Evolutionary conservation across 2,797 vertebrate species (phyloP).

Genomic region (Xerus rutilus): DNA sequence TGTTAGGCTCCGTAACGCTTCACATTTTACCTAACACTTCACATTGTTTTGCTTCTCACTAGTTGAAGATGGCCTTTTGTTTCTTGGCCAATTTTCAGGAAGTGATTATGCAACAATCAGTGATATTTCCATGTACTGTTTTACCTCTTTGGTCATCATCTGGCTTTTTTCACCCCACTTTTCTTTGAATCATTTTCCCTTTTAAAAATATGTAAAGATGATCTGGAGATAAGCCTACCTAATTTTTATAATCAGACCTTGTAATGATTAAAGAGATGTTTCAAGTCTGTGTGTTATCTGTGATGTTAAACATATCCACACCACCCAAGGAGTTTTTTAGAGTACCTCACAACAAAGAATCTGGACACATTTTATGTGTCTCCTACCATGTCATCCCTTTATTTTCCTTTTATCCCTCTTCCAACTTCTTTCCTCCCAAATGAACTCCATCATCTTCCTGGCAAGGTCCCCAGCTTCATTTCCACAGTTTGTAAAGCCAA

Average conservation of each 20-base stretch:
- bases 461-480: not conserved
- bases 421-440: not conserved
- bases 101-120: constrained; percentile 44
- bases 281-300: not conserved
- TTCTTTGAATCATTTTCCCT: constrained; percentile 41
- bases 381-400: not conserved
- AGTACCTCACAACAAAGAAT: not conserved
- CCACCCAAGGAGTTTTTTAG: not conserved
- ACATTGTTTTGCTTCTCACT: constrained; percentile 33
- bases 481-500: constrained; percentile 5
- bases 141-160: not conserved
- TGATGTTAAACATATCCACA: constrained; percentile 4
- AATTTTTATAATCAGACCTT: constrained; percentile 36
- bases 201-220: not conserved
- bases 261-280: constrained; percentile 27
- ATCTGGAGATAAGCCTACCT: constrained; percentile 5
- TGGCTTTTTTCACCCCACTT: not conserved
- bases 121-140: not conserved
- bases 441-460: constrained; percentile 37
- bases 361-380: not conserved
- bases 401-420: not conserved
- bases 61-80: constrained; percentile 41
- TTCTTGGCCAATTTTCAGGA: constrained; percentile 57
- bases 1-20: not conserved
- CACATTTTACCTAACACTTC: constrained; percentile 5